Percentiles rank a stretch among this genome's conserved stretches.
These are phyloP conservation scores for Pseudomyrmex pallidus DNA, from an alignment of 1,140 invertebrate species.

Conservation along the genomic window DNA sequence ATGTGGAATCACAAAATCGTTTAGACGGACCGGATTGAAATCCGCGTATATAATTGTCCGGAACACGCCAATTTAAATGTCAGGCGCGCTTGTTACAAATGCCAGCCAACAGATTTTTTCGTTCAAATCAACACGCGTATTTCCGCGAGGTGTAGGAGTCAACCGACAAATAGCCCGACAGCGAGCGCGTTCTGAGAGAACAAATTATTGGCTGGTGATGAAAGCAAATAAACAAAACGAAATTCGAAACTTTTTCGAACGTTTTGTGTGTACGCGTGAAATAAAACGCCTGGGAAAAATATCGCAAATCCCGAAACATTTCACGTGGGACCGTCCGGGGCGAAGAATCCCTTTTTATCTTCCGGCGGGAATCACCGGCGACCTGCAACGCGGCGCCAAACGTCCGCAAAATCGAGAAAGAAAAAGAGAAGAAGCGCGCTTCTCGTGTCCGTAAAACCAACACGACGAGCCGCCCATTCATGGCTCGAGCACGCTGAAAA, in stretches of 20 bases:
- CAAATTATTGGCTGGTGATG: background rate
- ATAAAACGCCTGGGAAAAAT: conserved; percentile 22
- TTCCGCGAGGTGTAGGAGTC: background rate
- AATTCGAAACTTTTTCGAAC: background rate
- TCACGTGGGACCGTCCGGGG: background rate
- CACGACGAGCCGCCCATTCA: conserved; percentile 67
- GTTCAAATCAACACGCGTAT: background rate
- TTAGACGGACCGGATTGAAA: conserved; percentile 39
- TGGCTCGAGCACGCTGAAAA: conserved; percentile 70
- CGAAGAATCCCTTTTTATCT: conserved; percentile 37
- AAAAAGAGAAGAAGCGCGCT: conserved; percentile 24
- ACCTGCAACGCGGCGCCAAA: conserved; percentile 59
- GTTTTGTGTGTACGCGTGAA: background rate
- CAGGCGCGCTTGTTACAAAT: conserved; percentile 39
- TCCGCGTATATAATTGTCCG: conserved; percentile 46
- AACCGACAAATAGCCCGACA: background rate
- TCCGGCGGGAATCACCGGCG: conserved; percentile 37
- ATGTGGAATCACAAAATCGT: conserved; percentile 47
- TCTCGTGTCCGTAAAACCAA: conserved; percentile 50
- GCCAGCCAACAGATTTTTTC: background rate
- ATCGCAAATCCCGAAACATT: conserved; percentile 27
- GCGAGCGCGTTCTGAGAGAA: background rate
- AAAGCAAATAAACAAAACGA: background rate
- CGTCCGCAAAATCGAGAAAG: conserved; percentile 48
- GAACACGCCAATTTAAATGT: conserved; percentile 50